Base-by-base conservation (phyloP, 2,888 invertebrate species). In the Laspeyria flexula region DNA sequence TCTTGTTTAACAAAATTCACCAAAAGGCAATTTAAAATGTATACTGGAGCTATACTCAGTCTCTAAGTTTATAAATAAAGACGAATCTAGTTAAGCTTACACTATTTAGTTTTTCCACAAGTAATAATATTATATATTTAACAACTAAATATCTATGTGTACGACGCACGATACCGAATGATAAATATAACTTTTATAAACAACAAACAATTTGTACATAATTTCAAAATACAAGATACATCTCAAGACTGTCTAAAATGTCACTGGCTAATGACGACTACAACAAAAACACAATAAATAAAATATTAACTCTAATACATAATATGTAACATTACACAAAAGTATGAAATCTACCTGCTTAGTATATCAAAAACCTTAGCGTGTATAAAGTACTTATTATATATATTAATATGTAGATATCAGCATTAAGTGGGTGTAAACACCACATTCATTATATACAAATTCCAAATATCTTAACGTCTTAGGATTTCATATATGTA, bases 301-400 rank as follows among this genome's bases (percentile, higher is more conserved):
- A 70, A 63, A 42, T 46, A 63, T 55, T 69, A 65, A 66, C 41
- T 75, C 38, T 60, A n/a, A n/a, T n/a, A 51, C 30, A 34, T 21
- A 67, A 67, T 68, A 73, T 73, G 73, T 77, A 78, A 75, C 68
- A 55, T 71, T 78, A 79, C 73, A 70, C 51, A 67, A 73, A 75
- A 54, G 74, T 83, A 82, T 70, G 75, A 83, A 82, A 82, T 78
- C 81, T 83, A 83, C 73, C 63, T 73, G 72, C 66, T 78, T 64
- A 64, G 49, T 45, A n/a, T 78, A 81, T 71, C 56, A 65, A 73
- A 78, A 65, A 68, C 55, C 75, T 78, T 78, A 81, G 60, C 66
- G 46, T 67, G 67, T 43, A 59, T 23, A 30, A 11, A 34, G 12
- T 35, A 3, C 5, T 18, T 18, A 18, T 2, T 18, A 3, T 18